phyloP scores from a whole-genome alignment of 2,113 vertebrate species.

The Calonectris borealis region DNA sequence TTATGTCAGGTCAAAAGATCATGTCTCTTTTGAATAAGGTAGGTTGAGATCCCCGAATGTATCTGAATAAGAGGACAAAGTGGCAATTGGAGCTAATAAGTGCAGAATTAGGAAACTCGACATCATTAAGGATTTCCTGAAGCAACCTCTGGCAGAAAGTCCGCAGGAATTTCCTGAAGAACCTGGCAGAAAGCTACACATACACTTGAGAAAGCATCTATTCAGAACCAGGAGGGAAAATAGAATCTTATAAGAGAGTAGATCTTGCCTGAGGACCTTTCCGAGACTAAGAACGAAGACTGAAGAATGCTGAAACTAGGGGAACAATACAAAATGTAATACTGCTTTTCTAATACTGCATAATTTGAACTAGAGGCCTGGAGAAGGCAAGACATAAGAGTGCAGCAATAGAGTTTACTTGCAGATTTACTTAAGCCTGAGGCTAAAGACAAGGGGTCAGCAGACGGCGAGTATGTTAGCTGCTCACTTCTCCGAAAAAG shows the following conservation, averaged over 20 bases:
- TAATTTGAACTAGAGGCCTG: neutral
- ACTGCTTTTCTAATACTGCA: neutral
- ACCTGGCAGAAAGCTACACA: neutral
- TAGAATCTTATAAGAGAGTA: neutral
- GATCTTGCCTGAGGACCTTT: neutral
- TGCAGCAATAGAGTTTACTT: neutral
- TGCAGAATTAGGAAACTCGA: conserved; percentile 40
- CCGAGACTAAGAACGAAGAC: neutral
- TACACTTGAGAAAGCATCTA: neutral
- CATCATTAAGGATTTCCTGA: conserved; percentile 55
- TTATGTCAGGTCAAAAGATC: neutral
- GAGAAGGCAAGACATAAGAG: neutral
- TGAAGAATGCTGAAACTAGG: neutral
- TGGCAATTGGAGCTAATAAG: neutral
- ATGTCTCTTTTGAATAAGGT: neutral
- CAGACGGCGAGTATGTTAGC: neutral
- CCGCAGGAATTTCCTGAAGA: conserved; percentile 8
- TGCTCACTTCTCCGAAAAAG: neutral
- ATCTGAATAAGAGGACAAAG: neutral
- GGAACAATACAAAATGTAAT: neutral
- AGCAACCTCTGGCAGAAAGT: conserved; percentile 12
- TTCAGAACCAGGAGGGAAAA: neutral
- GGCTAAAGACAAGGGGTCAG: neutral
- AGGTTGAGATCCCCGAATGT: neutral
- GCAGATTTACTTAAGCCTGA: neutral